phyloP scores from a whole-genome alignment of 2,797 vertebrate species.

The Catostomus latipinnis region DNA sequence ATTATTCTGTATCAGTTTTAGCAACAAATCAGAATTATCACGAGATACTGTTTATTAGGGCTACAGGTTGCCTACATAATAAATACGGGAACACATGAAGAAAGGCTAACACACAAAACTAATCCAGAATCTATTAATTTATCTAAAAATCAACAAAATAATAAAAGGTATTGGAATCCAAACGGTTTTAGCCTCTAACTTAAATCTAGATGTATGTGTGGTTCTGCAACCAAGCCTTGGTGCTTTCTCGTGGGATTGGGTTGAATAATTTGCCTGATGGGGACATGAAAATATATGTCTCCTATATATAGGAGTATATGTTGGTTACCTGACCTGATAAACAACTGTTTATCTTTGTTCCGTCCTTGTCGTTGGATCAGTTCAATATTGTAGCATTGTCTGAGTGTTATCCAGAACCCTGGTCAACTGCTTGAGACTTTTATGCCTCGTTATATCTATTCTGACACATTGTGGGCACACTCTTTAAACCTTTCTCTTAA shows the following conservation, averaged over 20 bases:
- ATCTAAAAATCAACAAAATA: neutral
- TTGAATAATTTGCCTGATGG: neutral
- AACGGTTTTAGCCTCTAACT: neutral
- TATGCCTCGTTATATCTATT: neutral
- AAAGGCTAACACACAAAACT: neutral
- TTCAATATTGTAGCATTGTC: neutral
- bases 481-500: neutral
- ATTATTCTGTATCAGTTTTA: neutral
- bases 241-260: neutral
- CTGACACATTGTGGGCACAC: neutral
- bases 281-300: too few species aligned
- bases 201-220: neutral
- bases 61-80: neutral
- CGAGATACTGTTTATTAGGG: neutral
- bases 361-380: slow-evolving; percentile 22
- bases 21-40: neutral
- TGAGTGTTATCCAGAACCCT: slow-evolving; percentile 33
- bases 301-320: neutral
- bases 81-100: neutral
- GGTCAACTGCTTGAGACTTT: neutral
- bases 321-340: neutral
- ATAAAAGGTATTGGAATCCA: neutral
- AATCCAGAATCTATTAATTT: neutral
- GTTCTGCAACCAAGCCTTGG: neutral
- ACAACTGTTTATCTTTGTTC: slow-evolving; percentile 50